These are phyloP conservation scores for Orthonyx spaldingii DNA, from an alignment of 2,113 vertebrate genomes.

Conservation along the genomic window DNA sequence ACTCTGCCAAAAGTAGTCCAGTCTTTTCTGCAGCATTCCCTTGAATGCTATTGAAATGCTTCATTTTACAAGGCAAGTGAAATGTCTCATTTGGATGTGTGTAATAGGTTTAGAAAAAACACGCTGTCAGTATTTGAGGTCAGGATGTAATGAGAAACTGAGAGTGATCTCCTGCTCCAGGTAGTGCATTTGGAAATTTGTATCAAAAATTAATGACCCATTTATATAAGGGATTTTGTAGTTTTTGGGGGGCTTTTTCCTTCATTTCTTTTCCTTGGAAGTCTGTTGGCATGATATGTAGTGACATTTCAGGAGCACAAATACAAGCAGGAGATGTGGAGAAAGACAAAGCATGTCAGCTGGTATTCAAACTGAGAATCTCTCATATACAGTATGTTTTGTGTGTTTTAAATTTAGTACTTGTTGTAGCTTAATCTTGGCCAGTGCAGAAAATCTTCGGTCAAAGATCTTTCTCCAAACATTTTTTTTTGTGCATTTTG, in stretches of 20 bases:
- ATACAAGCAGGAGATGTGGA: not conserved
- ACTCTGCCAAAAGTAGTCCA: not conserved
- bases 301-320: slow-evolving; percentile 40
- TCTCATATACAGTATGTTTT: not conserved
- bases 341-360: slow-evolving; percentile 22
- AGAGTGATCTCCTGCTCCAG: slow-evolving; percentile 26
- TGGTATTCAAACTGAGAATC: slow-evolving; percentile 33
- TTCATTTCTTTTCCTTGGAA: not conserved
- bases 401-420: not conserved
- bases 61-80: not conserved
- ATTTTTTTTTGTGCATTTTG: not conserved
- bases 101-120: not conserved
- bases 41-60: not conserved
- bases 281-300: not conserved
- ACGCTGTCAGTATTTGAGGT: not conserved
- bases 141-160: slow-evolving; percentile 19
- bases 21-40: not conserved
- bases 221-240: slow-evolving; percentile 45
- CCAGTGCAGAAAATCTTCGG: not conserved
- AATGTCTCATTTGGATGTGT: not conserved
- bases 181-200: slow-evolving; percentile 40
- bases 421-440: not conserved
- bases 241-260: not conserved
- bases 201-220: slow-evolving; percentile 24
- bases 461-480: not conserved